Evolutionary conservation across 2,113 vertebrate genomes (phyloP), one percentile per base, ranked within the genome.

Genomic region (Xiphophorus couchianus): DNA sequence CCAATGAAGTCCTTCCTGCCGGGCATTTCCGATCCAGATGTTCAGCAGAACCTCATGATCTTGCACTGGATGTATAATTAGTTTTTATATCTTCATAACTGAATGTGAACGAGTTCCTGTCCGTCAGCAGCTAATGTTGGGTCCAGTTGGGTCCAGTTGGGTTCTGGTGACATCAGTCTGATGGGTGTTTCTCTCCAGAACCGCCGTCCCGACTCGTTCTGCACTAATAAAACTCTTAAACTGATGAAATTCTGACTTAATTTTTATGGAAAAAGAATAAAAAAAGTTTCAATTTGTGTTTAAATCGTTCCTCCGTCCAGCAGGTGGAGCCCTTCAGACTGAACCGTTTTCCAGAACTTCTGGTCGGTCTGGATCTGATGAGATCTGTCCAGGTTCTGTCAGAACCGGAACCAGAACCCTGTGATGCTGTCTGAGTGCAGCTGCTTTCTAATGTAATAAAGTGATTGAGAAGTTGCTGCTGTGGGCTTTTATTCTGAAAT

Each of bases 1-100:
- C 14, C 68, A 81, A 85, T 81, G 89, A 91, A 90, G 88, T 79
- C 29, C 63, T 84, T 77, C 48, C 28, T 1, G 10, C 9, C 39
- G 22, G 9, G 63, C 27, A n/a, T 31, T 69, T 33, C 62, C 17
- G 37, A 74, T 51, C 10, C n/a, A 0, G 27, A 54, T 35, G 67
- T 81, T 80, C 28, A 29, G 6, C 67, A 0, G 15, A 73, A 67
- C 9, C 30, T 71, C 29, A 1, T 48, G 44, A 66, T 74, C 22
- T 11, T 80, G 27, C 66, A 70, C 72, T 67, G 2, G 62, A 75
- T 74, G 54, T 86, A 28, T 86, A 60, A 79, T 82, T 80, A 42
- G 61, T 79, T 85, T 81, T 85, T 84, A 66, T 82, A 42, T 71
- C 61, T 86, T 70, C 84, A 48, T 82, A 71, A 19, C 51, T 78